Conservation (phyloP, 2,888 invertebrate genomes). For the Entomobrya multifasciata region DNA sequence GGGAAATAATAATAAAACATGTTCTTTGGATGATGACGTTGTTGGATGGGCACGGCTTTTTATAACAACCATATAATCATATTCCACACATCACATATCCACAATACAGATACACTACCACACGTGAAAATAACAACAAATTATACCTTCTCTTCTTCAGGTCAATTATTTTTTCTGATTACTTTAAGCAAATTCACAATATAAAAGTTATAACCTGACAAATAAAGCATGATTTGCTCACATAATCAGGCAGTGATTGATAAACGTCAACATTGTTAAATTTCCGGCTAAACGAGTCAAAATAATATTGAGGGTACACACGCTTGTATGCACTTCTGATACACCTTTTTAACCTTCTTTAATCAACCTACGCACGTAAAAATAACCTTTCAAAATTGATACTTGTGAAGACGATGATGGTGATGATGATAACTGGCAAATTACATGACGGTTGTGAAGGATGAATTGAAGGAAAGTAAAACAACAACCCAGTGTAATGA, state of each 20-base stretch:
- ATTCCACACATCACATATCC: neutral
- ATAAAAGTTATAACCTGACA: too few relatives aligned
- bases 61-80: neutral
- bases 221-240: neutral
- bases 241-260: conserved; percentile 20
- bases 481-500: neutral
- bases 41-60: neutral
- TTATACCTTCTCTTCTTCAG: neutral
- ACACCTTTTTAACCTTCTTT: too few relatives aligned
- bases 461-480: neutral
- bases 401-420: neutral
- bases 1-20: too few relatives aligned
- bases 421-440: too few relatives aligned
- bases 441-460: too few relatives aligned
- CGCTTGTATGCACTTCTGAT: neutral
- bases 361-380: neutral
- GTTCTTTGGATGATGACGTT: neutral
- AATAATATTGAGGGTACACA: conserved; percentile 8
- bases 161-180: conserved; percentile 5
- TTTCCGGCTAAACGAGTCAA: neutral
- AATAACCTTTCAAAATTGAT: neutral
- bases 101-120: too few relatives aligned
- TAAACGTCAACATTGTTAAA: conserved; percentile 24
- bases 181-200: too few relatives aligned
- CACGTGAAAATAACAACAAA: neutral